These are phyloP conservation scores for Dasysyrphus tricinctus DNA, from an alignment of 2,888 invertebrate genomes.

Conservation along the genomic window DNA sequence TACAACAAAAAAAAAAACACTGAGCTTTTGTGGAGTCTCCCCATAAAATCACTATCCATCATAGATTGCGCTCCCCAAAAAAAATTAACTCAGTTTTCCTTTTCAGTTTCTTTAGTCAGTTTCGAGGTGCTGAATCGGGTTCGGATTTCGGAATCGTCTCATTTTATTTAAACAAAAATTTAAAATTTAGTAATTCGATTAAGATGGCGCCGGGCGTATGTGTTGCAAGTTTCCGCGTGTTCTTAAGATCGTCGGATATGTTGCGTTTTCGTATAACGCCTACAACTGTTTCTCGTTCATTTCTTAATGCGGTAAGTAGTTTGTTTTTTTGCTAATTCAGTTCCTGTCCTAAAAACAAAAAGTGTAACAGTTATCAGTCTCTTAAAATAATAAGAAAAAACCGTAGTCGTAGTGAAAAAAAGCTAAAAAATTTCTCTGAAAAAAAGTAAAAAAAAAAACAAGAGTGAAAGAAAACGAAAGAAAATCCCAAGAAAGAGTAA, in stretches of 20 bases:
- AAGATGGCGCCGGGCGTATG: conserved; percentile 87
- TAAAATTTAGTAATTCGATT: conserved; percentile 69
- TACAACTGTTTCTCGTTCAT: conserved; percentile 57
- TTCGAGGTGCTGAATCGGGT: conserved; percentile 51
- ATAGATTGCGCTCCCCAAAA: conserved; percentile 51
- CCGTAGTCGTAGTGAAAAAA: conserved; percentile 16
- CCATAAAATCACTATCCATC: conserved; percentile 33
- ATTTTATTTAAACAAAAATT: conserved; percentile 22
- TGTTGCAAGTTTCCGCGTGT: conserved; percentile 86
- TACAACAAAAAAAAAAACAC: conserved; percentile 14
- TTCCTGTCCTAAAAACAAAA: conserved; percentile 1
- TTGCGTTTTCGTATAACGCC: conserved; percentile 84
- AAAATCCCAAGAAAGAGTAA: too few species aligned
- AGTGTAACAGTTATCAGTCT: background rate
- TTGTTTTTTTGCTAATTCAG: background rate
- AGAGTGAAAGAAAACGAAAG: too few species aligned
- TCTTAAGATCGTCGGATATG: conserved; percentile 85
- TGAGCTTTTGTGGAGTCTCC: conserved; percentile 58
- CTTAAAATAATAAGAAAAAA: conserved; percentile 9
- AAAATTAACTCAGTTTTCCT: conserved; percentile 38
- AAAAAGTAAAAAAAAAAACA: conserved; percentile 17
- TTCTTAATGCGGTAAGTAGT: conserved; percentile 68
- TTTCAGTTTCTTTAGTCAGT: conserved; percentile 54
- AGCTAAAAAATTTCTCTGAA: conserved; percentile 13
- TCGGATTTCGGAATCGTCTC: conserved; percentile 32